Evolutionary conservation across 2,888 invertebrate species (phyloP).

Genomic region (Dendrolimus pini): DNA sequence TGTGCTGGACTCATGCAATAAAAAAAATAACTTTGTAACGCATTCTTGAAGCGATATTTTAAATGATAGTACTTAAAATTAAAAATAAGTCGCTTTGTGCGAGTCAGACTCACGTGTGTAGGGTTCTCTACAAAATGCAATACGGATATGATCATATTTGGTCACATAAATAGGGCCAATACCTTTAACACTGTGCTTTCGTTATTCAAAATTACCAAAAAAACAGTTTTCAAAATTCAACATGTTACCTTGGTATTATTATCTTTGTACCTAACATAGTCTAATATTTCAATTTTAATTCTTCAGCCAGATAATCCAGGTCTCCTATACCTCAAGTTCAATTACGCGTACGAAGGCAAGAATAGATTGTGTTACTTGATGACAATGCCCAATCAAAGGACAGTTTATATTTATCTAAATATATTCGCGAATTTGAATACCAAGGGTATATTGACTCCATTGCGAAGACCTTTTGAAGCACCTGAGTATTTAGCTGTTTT

Average conservation of each 20-base stretch:
- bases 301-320: constrained; percentile 48
- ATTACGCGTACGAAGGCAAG: constrained; percentile 40
- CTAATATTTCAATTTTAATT: not conserved
- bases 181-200: too few relatives aligned
- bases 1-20: too few relatives aligned
- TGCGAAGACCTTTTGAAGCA: constrained; percentile 34
- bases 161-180: too few relatives aligned
- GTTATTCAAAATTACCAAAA: too few relatives aligned
- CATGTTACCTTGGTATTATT: too few relatives aligned
- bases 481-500: constrained; percentile 44
- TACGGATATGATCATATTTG: too few relatives aligned
- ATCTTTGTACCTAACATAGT: too few relatives aligned
- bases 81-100: too few relatives aligned
- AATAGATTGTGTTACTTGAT: constrained; percentile 53
- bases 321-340: constrained; percentile 41
- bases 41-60: not conserved
- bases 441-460: constrained; percentile 46
- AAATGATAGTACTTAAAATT: not conserved
- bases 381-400: constrained; percentile 55
- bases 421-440: constrained; percentile 39
- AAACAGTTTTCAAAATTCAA: too few relatives aligned
- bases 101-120: too few relatives aligned
- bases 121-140: too few relatives aligned
- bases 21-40: not conserved
- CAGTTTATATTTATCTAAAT: constrained; percentile 40